phyloP scores from a whole-genome alignment of 1,140 invertebrate genomes.

The Armadillidium nasatum region DNA sequence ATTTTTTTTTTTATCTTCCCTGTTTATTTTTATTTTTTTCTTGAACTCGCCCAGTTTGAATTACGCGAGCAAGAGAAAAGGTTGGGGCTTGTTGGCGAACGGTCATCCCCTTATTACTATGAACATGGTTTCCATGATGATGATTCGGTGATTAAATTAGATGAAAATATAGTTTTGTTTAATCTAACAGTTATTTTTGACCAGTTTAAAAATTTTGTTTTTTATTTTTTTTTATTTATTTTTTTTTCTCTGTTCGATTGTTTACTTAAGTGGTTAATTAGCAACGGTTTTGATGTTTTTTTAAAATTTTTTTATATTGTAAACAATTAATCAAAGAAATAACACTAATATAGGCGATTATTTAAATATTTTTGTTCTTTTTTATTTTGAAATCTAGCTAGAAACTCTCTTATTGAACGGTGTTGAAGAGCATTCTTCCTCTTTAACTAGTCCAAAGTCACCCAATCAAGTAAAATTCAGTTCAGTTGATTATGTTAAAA shows the following conservation, averaged over 20 bases:
- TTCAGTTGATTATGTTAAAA: no score
- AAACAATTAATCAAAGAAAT: no score
- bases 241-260: background rate
- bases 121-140: slow-evolving; percentile 48
- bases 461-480: background rate
- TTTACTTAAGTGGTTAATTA: no score
- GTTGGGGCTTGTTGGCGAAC: slow-evolving; percentile 43
- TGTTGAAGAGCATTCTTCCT: background rate
- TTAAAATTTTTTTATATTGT: no score
- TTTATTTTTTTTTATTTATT: background rate
- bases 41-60: slow-evolving; percentile 48
- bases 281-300: no score
- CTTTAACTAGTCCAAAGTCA: background rate
- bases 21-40: slow-evolving; percentile 2
- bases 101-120: slow-evolving; percentile 34
- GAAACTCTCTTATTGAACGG: background rate
- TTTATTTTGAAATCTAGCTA: background rate
- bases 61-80: slow-evolving; percentile 49
- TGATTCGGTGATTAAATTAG: slow-evolving; percentile 46
- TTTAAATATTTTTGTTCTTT: no score
- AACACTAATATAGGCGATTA: no score
- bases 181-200: background rate
- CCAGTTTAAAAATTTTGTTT: background rate
- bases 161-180: slow-evolving; percentile 22
- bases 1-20: background rate